These are phyloP conservation scores for Dendronephthya gigantea DNA, from an alignment of 64 coral and sea anemone genomes.

Conservation along the genomic window DNA sequence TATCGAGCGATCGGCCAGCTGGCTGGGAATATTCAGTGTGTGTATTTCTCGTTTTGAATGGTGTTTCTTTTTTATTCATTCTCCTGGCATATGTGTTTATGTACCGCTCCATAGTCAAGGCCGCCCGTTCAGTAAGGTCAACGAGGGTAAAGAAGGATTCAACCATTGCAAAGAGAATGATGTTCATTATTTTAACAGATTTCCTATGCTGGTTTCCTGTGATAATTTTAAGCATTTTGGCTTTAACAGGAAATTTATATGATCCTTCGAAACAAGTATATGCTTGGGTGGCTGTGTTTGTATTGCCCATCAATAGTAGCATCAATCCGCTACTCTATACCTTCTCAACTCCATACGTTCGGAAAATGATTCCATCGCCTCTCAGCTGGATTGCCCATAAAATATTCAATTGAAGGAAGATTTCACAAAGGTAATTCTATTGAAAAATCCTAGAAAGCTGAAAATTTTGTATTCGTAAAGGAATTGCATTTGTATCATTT, in stretches of 20 bases:
- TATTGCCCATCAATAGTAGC: not conserved
- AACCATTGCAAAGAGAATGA: not conserved
- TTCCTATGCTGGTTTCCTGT: not conserved
- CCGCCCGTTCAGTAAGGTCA: not conserved
- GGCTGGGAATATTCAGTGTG: not conserved
- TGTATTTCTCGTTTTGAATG: not conserved
- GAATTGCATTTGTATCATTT: too few species aligned
- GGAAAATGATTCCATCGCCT: not conserved
- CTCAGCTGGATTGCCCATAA: too few species aligned
- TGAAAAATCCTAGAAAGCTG: too few species aligned
- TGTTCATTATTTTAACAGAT: not conserved
- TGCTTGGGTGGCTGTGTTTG: slow-evolving; percentile 3
- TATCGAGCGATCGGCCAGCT: not conserved
- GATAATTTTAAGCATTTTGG: not conserved
- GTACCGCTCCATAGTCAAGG: not conserved
- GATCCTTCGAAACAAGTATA: not conserved
- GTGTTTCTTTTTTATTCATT: not conserved
- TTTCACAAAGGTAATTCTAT: too few species aligned
- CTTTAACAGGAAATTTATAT: not conserved
- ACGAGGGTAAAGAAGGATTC: not conserved
- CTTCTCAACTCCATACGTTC: not conserved
- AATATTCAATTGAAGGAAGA: too few species aligned
- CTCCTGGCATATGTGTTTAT: not conserved
- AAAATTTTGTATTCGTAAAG: too few species aligned
- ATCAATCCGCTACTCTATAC: not conserved